Evolutionary conservation across 2,797 vertebrate genomes (phyloP), one percentile per base, ranked within the genome.

Genomic region (Hippopotamyrus pictus): DNA sequence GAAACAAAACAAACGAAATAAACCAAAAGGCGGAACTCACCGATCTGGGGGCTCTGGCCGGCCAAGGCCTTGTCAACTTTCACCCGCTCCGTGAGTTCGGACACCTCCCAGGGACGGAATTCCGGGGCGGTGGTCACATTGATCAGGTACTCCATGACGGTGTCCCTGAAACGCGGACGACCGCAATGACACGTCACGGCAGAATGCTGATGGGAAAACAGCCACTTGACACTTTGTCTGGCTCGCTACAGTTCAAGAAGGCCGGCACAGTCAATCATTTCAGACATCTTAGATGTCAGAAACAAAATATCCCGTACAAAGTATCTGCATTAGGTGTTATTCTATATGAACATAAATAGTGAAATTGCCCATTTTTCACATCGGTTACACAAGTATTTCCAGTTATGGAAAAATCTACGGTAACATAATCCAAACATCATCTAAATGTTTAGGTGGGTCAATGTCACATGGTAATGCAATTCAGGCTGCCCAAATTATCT

Each of bases 81-180:
- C 9, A 99, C 85, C 88, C 92, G 95, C 37, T 96, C 88, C 1
- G 94, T 95, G 90, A 98, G 96, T 0, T 96, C 97, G 69, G 95
- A 93, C 83, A 99, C 97, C 94, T 99, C 99, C 99, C 99, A 99
- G 0, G 91, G 92, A 51, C 98, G 96, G 91, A 99, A 99, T 93
- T 99, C 99, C 2, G 96, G 97, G 12, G 98, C 97, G 19, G 98
- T 98, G 22, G 98, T 98, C 92, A 99, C 98, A 6, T 99, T 99
- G 92, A 99, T 98, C 92, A 99, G 95, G 94, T 97, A 98, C 93
- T 99, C 99, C 98, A 99, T 98, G 83, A 99, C 97, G 0, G 97
- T 98, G 89, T 99, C 99, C 51, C 99, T 99, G 92, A 14, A 92
- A 54, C 87, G 73, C 89, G 76, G 57, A 29, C 29, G 4, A 37